Conservation (phyloP, 2,113 vertebrate genomes). For the Marmota flaviventris region DNA sequence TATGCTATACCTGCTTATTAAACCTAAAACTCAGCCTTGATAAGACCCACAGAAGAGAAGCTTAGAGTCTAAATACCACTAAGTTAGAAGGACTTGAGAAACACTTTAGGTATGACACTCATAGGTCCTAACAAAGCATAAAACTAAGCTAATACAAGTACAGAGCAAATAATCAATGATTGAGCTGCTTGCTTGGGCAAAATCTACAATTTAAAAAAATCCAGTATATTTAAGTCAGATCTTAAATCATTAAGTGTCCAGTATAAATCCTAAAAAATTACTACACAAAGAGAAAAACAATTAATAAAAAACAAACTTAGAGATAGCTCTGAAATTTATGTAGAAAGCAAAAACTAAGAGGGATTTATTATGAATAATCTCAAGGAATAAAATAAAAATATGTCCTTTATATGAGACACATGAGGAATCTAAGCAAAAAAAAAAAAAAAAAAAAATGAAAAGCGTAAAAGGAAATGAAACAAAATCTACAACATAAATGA, state of each 20-base stretch:
- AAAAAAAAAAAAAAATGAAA: neutral
- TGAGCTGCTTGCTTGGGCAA: neutral
- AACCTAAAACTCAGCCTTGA: constrained; percentile 43
- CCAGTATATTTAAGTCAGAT: neutral
- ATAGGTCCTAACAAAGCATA: neutral
- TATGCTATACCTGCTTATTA: neutral
- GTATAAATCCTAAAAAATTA: neutral
- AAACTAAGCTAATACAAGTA: neutral
- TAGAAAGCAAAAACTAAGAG: neutral
- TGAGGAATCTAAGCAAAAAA: neutral
- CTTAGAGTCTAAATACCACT: neutral
- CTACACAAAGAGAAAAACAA: neutral
- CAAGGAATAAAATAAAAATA: neutral
- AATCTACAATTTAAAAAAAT: neutral
- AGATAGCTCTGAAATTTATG: neutral
- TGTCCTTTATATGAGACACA: neutral
- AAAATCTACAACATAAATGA: neutral
- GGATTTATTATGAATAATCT: neutral
- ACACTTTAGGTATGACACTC: neutral
- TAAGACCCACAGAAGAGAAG: neutral
- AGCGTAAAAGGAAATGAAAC: neutral
- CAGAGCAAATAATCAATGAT: neutral
- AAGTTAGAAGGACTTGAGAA: neutral
- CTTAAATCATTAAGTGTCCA: neutral
- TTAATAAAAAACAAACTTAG: neutral